Base-by-base conservation (phyloP, 2,797 vertebrate genomes). In the Ibycter americanus region DNA sequence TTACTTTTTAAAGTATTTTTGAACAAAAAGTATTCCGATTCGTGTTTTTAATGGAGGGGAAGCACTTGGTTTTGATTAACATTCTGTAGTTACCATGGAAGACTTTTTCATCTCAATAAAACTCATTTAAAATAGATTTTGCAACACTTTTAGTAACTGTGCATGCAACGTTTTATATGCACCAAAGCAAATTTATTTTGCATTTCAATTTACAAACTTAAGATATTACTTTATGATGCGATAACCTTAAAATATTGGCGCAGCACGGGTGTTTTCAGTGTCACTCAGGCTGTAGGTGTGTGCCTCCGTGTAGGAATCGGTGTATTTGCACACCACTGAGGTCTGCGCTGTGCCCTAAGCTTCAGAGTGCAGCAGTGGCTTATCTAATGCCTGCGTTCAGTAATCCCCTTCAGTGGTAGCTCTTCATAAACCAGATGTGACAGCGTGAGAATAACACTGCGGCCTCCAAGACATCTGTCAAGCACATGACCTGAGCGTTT, bases 1-100 rank as follows among this genome's bases (percentile, higher is more conserved):
- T 97, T 88, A 97, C 96, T 96, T 97, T 91, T 95, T 95, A 91
- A 97, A 95, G 94, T 42, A 40, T 97, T 96, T 88, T 89, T 72
- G 93, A 96, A 91, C 81, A 83, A 72, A 93, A 95, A 62, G n/a
- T 94, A 76, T 96, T 97, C 94, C 63, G 49, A 81, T 96, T 83
- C 17, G 47, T 93, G 95, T 94, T 88, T 96, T 79, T 62, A 87
- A 77, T 49, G 85, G 83, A 82, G 83, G 87, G 95, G 94, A 95
- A 90, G 92, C 87, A 95, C 95, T 96, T 86, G 94, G 83, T 96
- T 97, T 94, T 92, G 93, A 95, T 96, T 91, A 95, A 92, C 49
- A 0, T 89, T 93, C 90, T 95, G 92, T 97, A 97, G 97, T 91
- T 85, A 93, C 74, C 87, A 76, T 86, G 82, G 93, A 95, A 94